Evolutionary conservation across 2,888 invertebrate species (phyloP).

Genomic region (Busseola fusca): DNA sequence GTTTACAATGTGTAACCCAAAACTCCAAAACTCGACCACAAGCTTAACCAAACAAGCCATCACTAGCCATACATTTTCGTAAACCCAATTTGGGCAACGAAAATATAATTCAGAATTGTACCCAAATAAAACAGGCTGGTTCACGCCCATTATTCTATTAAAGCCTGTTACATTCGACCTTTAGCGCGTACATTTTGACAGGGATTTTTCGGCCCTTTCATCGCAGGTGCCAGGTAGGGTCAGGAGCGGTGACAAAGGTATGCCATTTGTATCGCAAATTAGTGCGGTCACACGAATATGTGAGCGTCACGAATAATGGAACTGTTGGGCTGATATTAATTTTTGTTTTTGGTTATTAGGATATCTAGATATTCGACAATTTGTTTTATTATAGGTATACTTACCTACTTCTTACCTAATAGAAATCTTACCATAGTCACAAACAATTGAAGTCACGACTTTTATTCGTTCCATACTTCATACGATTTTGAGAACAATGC

Average conservation of each 20-base stretch:
- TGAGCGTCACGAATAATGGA: conserved; percentile 50
- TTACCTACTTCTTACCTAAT: background rate
- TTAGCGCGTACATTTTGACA: conserved; percentile 49
- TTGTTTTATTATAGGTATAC: too few species aligned
- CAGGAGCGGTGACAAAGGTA: conserved; percentile 64
- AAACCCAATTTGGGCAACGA: conserved; percentile 8
- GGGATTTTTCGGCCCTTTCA: conserved; percentile 55
- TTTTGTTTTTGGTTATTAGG: conserved; percentile 7
- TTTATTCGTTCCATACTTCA: background rate
- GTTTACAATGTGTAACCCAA: background rate
- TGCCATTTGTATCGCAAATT: conserved; percentile 70
- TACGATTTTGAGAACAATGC: conserved; percentile 41
- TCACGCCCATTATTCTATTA: conserved; percentile 57
- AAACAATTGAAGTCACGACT: background rate
- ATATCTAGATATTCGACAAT: background rate
- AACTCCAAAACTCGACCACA: background rate
- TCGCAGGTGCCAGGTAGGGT: conserved; percentile 60
- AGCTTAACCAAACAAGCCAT: conserved; percentile 12
- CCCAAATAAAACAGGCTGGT: conserved; percentile 54
- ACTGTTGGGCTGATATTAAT: conserved; percentile 31
- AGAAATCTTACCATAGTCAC: background rate
- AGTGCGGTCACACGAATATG: conserved; percentile 63
- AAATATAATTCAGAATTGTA: conserved; percentile 50
- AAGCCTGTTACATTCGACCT: conserved; percentile 52
- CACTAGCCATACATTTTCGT: conserved; percentile 30